Evolutionary conservation across 1,140 invertebrate genomes (phyloP).

Genomic region (Leptopilina boulardi): DNA sequence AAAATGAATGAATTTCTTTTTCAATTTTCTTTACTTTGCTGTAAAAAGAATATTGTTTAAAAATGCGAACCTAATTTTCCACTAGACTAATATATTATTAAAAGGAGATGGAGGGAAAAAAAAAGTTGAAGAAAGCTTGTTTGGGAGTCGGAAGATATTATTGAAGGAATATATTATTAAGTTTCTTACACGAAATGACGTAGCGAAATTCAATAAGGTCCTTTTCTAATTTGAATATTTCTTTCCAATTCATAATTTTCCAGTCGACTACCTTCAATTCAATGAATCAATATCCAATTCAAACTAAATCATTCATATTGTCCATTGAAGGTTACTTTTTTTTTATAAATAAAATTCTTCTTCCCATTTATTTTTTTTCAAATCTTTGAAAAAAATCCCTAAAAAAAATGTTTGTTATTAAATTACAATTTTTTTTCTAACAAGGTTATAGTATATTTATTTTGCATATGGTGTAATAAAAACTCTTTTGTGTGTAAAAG

Average conservation of each 20-base stretch:
- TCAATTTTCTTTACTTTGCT: too few relatives aligned
- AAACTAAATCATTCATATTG: slow-evolving; percentile 7
- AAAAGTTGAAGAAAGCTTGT: background rate
- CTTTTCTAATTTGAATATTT: slow-evolving; percentile 28
- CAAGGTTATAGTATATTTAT: too few relatives aligned
- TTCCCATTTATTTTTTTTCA: too few relatives aligned
- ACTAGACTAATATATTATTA: background rate
- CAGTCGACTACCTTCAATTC: slow-evolving; percentile 2
- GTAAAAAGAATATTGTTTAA: background rate
- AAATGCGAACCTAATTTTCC: background rate
- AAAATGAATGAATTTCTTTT: too few relatives aligned
- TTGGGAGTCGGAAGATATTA: background rate
- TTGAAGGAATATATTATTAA: background rate
- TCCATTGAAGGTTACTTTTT: background rate
- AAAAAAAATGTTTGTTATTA: too few relatives aligned
- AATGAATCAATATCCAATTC: background rate
- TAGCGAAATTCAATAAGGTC: slow-evolving; percentile 8
- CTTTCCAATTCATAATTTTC: slow-evolving; percentile 30
- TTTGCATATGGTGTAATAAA: too few relatives aligned
- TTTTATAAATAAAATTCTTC: background rate
- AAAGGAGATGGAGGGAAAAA: background rate
- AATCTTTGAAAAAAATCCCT: too few relatives aligned
- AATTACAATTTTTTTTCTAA: too few relatives aligned
- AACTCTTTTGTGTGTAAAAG: too few relatives aligned
- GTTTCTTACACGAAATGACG: slow-evolving; percentile 8